Base-by-base conservation (phyloP, 2,113 vertebrate species). In the Gadus chalcogrammus region DNA sequence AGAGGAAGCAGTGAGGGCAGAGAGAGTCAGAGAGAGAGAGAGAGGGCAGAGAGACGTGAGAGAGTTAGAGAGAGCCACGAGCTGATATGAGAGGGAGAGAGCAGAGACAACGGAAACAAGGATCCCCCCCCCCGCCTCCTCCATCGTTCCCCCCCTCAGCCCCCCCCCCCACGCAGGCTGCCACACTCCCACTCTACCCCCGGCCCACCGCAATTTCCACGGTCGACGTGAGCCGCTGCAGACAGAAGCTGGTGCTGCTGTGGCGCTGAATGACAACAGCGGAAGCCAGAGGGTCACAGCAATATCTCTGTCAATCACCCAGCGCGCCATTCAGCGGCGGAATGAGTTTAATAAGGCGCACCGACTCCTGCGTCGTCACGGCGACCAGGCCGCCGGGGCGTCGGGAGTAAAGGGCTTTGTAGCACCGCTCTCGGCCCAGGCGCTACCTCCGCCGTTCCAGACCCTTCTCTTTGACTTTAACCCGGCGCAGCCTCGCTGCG, bases 371-470 rank as follows among this genome's bases (percentile, higher is more conserved):
- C 75, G 77, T 73, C 79, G 72, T 77, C 13, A 48, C 6, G 9
- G 42, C 8, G 42, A 48, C 11, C 65, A 80, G 72, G 82, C 79
- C 69, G 82, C 71, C 70, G 24, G 65, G 84, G 87, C 85, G 88
- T 88, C 84, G 91, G 76, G 83, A 91, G 90, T 91, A 88, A 81
- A 69, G 79, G 82, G 84, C 82, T 86, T 84, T 87, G 81, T 84
- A 84, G 79, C 83, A 82, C 78, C 78, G 79, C 4, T 4, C 31
- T 86, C 77, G 81, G 72, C 18, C 56, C 52, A 65, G 66, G 74
- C 24, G 24, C 24, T 4, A 0, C 38, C 38, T 11, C n/a, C n/a
- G n/a, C n/a, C 38, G 6, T 11, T 42, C 38, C 38, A 42, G 38
- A 11, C 6, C 2, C 11, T 42, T 48, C 12, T 48, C 2, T 9